These are phyloP conservation scores for Paralvinella palmiformis DNA, from an alignment of 1,140 invertebrate species.

Conservation along the genomic window DNA sequence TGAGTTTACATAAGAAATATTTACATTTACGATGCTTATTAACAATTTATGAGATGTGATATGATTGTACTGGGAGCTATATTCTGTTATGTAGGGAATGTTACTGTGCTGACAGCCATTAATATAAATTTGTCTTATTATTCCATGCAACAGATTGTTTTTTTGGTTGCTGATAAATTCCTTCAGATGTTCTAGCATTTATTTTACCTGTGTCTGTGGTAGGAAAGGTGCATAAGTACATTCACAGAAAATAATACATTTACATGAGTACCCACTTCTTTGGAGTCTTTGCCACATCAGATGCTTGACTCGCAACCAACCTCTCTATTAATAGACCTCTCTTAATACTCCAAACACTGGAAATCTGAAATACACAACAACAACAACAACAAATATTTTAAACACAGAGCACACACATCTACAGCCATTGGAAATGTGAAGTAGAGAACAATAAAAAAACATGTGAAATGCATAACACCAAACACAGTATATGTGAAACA, in stretches of 20 bases:
- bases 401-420: background rate
- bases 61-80: too few species aligned
- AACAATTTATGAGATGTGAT: too few species aligned
- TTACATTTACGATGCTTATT: too few species aligned
- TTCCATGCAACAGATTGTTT: too few species aligned
- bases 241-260: conserved; percentile 1
- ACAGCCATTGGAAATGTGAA: background rate
- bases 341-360: conserved; percentile 38
- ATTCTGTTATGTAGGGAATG: background rate
- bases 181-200: too few species aligned
- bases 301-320: conserved; percentile 32
- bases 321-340: conserved; percentile 47
- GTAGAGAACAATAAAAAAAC: background rate
- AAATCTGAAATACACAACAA: conserved; percentile 27
- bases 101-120: background rate
- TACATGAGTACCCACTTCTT: background rate
- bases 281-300: conserved; percentile 12
- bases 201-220: background rate
- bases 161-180: too few species aligned
- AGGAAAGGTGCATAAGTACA: background rate
- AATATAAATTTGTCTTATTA: background rate
- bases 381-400: background rate
- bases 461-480: conserved; percentile 5
- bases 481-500: conserved; percentile 12
- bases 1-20: too few species aligned